Conservation (phyloP, 2,797 vertebrate genomes). For the Borostomias antarcticus region DNA sequence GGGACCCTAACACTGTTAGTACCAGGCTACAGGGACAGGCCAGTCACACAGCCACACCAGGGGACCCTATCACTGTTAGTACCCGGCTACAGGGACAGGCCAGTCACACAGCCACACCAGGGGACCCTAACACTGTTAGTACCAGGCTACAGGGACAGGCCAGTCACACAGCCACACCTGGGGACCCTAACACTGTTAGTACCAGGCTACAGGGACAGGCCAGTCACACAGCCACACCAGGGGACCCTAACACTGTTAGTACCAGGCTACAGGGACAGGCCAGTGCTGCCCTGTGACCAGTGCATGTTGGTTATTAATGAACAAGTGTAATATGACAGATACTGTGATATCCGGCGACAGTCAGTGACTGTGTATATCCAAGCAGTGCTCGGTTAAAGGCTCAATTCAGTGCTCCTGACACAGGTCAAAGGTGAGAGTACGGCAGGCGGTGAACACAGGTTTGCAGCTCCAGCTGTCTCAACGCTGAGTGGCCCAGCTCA, state of each 20-base stretch:
- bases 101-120: slow-evolving; percentile 32
- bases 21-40: slow-evolving; percentile 21
- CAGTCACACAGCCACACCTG: slow-evolving; percentile 29
- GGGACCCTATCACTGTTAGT: slow-evolving; percentile 25
- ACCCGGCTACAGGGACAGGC: slow-evolving; percentile 22
- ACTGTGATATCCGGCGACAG: neutral
- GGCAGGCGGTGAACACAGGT: neutral
- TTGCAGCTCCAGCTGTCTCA: neutral
- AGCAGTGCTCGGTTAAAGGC: neutral
- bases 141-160: slow-evolving; percentile 21
- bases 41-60: slow-evolving; percentile 30
- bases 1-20: slow-evolving; percentile 24
- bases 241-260: slow-evolving; percentile 26
- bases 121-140: slow-evolving; percentile 24
- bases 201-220: slow-evolving; percentile 22
- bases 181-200: slow-evolving; percentile 26
- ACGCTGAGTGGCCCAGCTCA: no score
- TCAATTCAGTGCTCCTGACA: neutral
- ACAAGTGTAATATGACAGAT: neutral
- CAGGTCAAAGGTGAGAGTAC: neutral
- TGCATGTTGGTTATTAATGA: neutral
- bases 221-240: slow-evolving; percentile 33
- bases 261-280: slow-evolving; percentile 21
- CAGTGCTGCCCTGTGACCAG: slow-evolving; percentile 27
- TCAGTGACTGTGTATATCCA: neutral